phyloP scores from a whole-genome alignment of 2,113 vertebrate species.

The Paramisgurnus dabryanus region DNA sequence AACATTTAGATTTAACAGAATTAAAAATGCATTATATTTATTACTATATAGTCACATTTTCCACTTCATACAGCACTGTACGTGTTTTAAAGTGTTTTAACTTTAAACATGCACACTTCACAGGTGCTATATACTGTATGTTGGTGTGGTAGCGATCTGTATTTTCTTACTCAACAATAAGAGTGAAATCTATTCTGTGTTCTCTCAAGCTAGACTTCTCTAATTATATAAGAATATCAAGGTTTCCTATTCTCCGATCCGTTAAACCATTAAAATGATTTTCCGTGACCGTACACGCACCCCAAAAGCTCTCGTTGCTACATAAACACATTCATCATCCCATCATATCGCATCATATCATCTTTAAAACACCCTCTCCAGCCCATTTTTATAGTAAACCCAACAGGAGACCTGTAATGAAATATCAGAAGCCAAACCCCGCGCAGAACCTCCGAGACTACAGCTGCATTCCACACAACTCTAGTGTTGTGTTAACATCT shows the following conservation, averaged over 20 bases:
- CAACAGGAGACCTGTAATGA: conserved; percentile 20
- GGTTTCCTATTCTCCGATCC: not conserved
- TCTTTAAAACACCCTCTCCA: conserved; percentile 7
- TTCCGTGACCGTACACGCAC: not conserved
- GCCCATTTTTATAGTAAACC: conserved; percentile 18
- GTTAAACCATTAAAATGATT: not conserved
- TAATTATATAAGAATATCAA: not conserved
- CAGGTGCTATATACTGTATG: too few relatives aligned
- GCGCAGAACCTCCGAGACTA: conserved; percentile 22
- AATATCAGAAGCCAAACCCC: conserved; percentile 30
- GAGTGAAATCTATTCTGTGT: conserved; percentile 14
- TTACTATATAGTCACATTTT: too few relatives aligned
- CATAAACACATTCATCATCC: conserved; percentile 30
- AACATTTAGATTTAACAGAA: too few relatives aligned
- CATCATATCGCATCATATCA: conserved; percentile 14
- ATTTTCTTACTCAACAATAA: not conserved
- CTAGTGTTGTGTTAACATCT: conserved; percentile 36
- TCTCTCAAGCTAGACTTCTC: not conserved
- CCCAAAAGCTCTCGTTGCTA: not conserved
- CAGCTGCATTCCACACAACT: conserved; percentile 30
- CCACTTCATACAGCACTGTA: too few relatives aligned
- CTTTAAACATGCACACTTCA: too few relatives aligned
- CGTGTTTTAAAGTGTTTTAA: too few relatives aligned
- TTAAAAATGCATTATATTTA: too few relatives aligned
- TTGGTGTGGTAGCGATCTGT: not conserved